A percentile compares a stretch with the other conserved stretches of the same genome.
These are phyloP conservation scores for Gorsachius magnificus DNA, from an alignment of 2,797 vertebrate genomes.

Conservation along the genomic window DNA sequence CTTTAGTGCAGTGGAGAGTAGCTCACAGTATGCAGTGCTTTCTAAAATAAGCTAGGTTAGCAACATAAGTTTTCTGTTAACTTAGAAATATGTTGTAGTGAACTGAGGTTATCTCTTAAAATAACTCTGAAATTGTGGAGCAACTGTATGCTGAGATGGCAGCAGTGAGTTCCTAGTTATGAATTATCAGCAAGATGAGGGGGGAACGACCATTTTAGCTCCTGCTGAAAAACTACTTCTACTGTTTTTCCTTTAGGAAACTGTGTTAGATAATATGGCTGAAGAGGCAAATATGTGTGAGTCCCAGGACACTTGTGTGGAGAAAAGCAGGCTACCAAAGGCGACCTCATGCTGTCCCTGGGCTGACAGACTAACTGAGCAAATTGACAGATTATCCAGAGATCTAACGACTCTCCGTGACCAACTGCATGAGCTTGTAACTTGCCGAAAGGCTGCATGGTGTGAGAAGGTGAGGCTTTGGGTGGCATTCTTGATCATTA, in stretches of 20 bases:
- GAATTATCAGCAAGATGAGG: neutral
- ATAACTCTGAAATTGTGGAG: conserved; percentile 2
- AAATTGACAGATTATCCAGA: conserved; percentile 28
- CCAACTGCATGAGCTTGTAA: neutral
- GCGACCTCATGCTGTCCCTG: neutral
- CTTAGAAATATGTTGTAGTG: neutral
- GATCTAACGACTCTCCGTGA: neutral
- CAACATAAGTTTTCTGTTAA: conserved; percentile 33
- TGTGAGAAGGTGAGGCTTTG: conserved; percentile 34
- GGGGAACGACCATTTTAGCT: neutral
- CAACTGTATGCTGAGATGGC: neutral
- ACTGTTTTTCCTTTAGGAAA: conserved; percentile 48
- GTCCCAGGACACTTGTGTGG: neutral
- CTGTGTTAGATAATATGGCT: conserved; percentile 28
- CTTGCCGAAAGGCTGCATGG: neutral
- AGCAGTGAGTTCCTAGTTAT: neutral
- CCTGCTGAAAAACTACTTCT: neutral
- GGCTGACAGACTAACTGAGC: neutral
- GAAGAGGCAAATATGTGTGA: neutral
- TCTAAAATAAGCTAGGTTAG: conserved; percentile 17
- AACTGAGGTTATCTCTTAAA: conserved; percentile 25
- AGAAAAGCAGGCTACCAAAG: neutral
- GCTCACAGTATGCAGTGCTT: neutral
- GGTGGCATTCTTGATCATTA: neutral
- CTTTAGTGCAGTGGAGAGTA: neutral